A percentile compares a stretch with the other conserved stretches of the same genome.
Evolutionary conservation across 2,797 vertebrate species (phyloP).

Genomic region (Microctenopoma steveboyesi): DNA sequence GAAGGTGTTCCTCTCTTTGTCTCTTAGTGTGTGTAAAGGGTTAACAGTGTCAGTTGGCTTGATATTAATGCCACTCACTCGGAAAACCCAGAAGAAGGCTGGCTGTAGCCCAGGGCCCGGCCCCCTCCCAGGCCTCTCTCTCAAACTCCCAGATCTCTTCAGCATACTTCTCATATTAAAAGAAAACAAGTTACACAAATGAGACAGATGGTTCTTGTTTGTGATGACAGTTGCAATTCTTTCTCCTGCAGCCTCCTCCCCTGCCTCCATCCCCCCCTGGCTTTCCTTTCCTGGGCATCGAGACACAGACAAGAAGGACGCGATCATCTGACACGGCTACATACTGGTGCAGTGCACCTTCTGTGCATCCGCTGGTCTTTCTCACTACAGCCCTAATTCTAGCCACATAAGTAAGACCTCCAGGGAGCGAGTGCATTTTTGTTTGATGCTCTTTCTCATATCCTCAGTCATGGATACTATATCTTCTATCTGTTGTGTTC

Average conservation of each 20-base stretch:
- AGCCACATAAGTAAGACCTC: background rate
- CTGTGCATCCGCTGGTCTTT: background rate
- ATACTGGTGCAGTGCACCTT: background rate
- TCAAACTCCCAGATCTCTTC: constrained; percentile 84
- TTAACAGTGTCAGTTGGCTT: constrained; percentile 70
- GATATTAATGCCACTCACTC: constrained; percentile 75
- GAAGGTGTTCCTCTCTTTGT: background rate
- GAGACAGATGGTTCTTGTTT: constrained; percentile 90
- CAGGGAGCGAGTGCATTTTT: background rate
- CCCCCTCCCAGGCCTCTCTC: constrained; percentile 77
- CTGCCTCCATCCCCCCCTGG: constrained; percentile 36
- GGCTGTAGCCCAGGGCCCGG: constrained; percentile 72
- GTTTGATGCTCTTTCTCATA: background rate
- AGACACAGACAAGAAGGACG: background rate
- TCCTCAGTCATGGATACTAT: background rate
- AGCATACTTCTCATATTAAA: constrained; percentile 90
- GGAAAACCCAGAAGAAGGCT: constrained; percentile 68
- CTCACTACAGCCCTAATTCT: background rate
- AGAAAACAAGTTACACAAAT: constrained; percentile 91
- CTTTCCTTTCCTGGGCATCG: constrained; percentile 40
- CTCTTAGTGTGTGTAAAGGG: constrained; percentile 53
- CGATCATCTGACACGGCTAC: background rate
- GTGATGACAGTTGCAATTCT: constrained; percentile 85
- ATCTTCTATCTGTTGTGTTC: background rate
- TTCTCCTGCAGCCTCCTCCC: constrained; percentile 51